Evolutionary conservation across 2,113 vertebrate genomes (phyloP).

Genomic region (Spheniscus mendiculus): DNA sequence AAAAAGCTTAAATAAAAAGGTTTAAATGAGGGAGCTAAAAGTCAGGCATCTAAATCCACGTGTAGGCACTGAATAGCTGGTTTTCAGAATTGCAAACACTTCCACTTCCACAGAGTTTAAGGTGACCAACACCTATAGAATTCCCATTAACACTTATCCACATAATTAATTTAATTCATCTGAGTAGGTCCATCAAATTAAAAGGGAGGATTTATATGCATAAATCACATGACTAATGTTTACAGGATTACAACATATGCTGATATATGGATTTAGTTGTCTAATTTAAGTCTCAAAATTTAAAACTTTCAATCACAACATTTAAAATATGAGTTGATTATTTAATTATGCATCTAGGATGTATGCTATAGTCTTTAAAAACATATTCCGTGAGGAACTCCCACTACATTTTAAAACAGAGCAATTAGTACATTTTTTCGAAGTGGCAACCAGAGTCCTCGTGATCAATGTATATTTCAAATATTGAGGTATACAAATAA

Average conservation of each 20-base stretch:
- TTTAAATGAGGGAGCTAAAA: conserved; percentile 1
- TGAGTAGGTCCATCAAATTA: neutral
- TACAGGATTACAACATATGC: neutral
- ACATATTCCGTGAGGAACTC: neutral
- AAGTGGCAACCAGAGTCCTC: neutral
- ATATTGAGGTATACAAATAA: neutral
- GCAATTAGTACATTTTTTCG: neutral
- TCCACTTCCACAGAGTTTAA: conserved; percentile 7
- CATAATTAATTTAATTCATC: neutral
- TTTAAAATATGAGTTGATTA: neutral
- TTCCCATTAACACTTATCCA: neutral
- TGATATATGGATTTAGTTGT: neutral
- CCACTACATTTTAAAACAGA: neutral
- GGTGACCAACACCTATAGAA: neutral
- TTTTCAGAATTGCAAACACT: conserved; percentile 6
- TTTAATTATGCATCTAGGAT: neutral
- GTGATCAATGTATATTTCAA: neutral
- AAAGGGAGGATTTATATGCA: neutral
- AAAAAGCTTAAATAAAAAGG: conserved; percentile 18
- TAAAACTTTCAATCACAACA: neutral
- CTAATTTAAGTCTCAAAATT: neutral
- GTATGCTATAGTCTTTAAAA: neutral
- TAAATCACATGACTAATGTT: neutral
- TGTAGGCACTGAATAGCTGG: conserved; percentile 54
- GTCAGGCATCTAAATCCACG: conserved; percentile 30